Percentiles rank a stretch among this genome's conserved stretches.
These are phyloP conservation scores for Crossaster papposus DNA, from an alignment of 53 echinoderm and acorn worm species.

Conservation along the genomic window DNA sequence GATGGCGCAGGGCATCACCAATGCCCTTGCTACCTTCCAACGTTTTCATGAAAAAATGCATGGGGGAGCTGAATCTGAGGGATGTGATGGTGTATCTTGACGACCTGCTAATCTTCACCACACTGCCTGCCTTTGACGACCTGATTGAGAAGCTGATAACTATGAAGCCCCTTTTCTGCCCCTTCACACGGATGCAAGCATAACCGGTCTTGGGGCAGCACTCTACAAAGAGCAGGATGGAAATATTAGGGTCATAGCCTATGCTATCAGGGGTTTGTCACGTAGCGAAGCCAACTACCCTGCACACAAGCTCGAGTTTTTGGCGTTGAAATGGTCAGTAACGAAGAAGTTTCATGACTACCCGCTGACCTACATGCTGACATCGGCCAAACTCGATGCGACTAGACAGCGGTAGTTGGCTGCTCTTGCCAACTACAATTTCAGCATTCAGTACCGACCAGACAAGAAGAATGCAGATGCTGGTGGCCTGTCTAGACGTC, in stretches of 20 bases:
- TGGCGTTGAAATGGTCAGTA: conserved; percentile 67
- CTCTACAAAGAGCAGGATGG: conserved; percentile 72
- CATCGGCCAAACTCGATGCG: conserved; percentile 65
- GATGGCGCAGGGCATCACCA: no score
- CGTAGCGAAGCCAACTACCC: conserved; percentile 71
- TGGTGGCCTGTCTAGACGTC: conserved; percentile 52
- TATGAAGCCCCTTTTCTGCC: conserved; percentile 70
- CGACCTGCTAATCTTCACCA: conserved; percentile 46
- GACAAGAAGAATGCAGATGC: conserved; percentile 67
- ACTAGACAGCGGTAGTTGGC: conserved; percentile 69
- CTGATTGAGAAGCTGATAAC: conserved; percentile 61
- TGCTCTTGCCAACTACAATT: conserved; percentile 61
- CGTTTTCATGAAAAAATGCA: conserved; percentile 66
- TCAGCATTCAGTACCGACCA: conserved; percentile 64
- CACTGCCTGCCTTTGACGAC: conserved; percentile 70
- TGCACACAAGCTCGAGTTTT: conserved; percentile 69
- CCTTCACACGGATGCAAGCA: conserved; percentile 76
- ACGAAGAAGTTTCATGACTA: conserved; percentile 65
- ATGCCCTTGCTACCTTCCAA: no score
- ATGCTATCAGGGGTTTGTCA: conserved; percentile 70
- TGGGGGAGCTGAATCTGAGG: conserved; percentile 44
- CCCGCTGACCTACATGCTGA: conserved; percentile 66
- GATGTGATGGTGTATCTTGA: conserved; percentile 71
- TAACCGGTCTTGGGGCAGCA: conserved; percentile 67
- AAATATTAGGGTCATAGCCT: conserved; percentile 65